Percentiles rank a stretch among this genome's conserved stretches.
Evolutionary conservation across 2,888 invertebrate species (phyloP).

Genomic region (Alloscopus bannaensis): DNA sequence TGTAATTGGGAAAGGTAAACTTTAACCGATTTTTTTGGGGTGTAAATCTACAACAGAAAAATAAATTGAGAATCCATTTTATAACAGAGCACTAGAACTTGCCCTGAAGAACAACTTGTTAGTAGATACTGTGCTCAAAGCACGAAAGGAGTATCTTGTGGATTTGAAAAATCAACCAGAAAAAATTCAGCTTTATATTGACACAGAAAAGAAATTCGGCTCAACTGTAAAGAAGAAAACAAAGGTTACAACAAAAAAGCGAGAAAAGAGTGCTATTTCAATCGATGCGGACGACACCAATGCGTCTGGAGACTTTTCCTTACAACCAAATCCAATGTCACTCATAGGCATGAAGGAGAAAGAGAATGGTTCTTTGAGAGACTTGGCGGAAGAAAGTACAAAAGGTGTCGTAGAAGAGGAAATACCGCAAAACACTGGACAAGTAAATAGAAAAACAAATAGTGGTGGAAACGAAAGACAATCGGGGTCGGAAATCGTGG

Average conservation of each 20-base stretch:
- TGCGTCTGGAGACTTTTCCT: constrained; percentile 37
- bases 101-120: constrained; percentile 84
- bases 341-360: background rate
- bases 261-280: constrained; percentile 7
- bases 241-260: constrained; percentile 34
- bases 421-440: background rate
- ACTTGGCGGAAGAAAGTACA: constrained; percentile 1
- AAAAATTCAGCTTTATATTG: constrained; percentile 53
- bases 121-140: constrained; percentile 84
- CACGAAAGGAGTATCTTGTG: constrained; percentile 77
- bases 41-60: background rate
- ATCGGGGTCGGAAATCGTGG: constrained; percentile 11
- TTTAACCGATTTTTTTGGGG: no score
- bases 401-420: constrained; percentile 19
- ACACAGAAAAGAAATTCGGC: constrained; percentile 54
- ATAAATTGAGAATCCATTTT: background rate
- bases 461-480: constrained; percentile 9
- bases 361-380: constrained; percentile 12
- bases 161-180: constrained; percentile 55
- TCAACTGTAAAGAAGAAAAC: constrained; percentile 43
- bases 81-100: constrained; percentile 82
- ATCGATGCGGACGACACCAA: constrained; percentile 12
- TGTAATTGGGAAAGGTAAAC: constrained; percentile 86
- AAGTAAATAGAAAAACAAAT: background rate
- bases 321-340: constrained; percentile 13